phyloP scores from a whole-genome alignment of 2,888 invertebrate species.

The Tachina grossa region DNA sequence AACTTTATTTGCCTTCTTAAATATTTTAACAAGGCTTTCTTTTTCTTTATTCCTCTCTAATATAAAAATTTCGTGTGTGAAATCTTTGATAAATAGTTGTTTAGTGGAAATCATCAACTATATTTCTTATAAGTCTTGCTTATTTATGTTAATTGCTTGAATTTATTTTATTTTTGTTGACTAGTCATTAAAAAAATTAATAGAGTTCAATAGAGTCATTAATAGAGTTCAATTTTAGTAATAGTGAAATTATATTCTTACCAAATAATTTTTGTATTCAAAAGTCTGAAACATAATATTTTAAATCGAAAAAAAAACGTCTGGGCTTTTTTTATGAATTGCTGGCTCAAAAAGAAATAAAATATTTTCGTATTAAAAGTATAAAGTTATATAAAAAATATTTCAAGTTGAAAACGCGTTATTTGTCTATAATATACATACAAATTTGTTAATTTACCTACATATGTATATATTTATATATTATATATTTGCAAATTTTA shows the following conservation, averaged over 20 bases:
- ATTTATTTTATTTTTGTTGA: background rate
- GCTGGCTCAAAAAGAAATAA: too few relatives aligned
- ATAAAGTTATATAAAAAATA: too few relatives aligned
- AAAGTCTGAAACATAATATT: background rate
- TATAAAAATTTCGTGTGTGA: background rate
- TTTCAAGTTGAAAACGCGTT: too few relatives aligned
- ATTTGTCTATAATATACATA: too few relatives aligned
- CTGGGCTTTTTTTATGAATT: too few relatives aligned
- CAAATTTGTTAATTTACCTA: too few relatives aligned
- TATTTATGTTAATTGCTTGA: background rate
- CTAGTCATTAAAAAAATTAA: background rate
- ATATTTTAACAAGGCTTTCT: too few relatives aligned
- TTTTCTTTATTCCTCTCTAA: background rate
- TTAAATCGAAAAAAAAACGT: background rate
- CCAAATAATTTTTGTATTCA: background rate
- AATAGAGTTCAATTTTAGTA: background rate
- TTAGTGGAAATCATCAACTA: background rate
- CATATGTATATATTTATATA: too few relatives aligned
- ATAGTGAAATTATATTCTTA: background rate
- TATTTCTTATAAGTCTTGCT: background rate
- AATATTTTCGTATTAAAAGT: too few relatives aligned
- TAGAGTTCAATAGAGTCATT: too few relatives aligned
- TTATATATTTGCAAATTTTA: too few relatives aligned
- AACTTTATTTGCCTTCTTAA: slow-evolving; percentile 76
- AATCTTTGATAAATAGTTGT: background rate